Base-by-base conservation (phyloP, 2,888 invertebrate genomes). In the Drosophila kuntzei region DNA sequence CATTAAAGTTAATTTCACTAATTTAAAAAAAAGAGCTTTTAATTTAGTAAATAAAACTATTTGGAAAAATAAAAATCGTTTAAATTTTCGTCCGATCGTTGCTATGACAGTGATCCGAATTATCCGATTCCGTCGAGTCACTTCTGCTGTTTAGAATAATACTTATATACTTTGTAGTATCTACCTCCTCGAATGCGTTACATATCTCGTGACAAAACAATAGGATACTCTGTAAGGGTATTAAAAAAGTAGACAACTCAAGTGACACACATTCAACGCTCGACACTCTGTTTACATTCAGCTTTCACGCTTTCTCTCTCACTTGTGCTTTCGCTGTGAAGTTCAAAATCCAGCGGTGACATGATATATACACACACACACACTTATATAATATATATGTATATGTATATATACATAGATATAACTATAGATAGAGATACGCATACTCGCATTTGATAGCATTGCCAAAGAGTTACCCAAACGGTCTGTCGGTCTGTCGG, bases 181-280 rank as follows among this genome's bases (percentile, higher is more conserved):
- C 25, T 25, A 25, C 6, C 25, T 6, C 1, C 41, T 20, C 2
- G 20, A 20, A 7, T n/a, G 43, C 22, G 6, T 3, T 25, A 8
- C n/a, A 4, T 16, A 46, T 27, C 16, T 12, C 2, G 0, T 18
- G 11, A 34, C 2, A n/a, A 50, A 22, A 11, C 9, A 22, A 9
- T 9, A 49, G 4, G 5, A 11, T 22, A 7, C 18, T 32, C 5
- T 3, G 9, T 8, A 32, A 34, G 34, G 1, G 49, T 34, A 50
- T 50, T 1, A 22, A 14, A 14, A 20, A 14, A 6, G 27, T 36
- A 36, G 46, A 46, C 57, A 57, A 78, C 53, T 11, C 44, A 12
- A 14, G 5, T 74, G 75, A 67, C 79, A 75, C 58, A 79, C 68
- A 61, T 68, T 71, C 34, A 11, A 49, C 29, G 43, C 63, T 49